A percentile compares a stretch with the other conserved stretches of the same genome.
These are phyloP conservation scores for Heliangelus exortis DNA, from an alignment of 2,797 vertebrate species.

Conservation along the genomic window DNA sequence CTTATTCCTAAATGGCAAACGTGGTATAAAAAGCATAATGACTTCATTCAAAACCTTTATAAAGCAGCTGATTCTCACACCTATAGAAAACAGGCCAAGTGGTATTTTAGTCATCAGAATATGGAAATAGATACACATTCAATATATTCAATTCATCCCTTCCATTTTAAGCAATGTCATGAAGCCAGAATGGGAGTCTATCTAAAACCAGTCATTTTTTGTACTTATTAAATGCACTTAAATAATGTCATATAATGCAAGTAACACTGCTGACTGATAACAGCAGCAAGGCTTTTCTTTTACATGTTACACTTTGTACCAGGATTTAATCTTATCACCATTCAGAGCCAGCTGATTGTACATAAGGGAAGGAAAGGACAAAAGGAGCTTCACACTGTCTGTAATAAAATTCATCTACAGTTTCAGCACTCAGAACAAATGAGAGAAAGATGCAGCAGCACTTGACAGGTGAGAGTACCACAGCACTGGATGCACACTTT, in stretches of 20 bases:
- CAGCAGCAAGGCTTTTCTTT: background rate
- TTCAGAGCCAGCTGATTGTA: background rate
- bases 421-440: background rate
- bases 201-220: background rate
- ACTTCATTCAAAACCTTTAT: constrained; percentile 61
- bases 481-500: background rate
- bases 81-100: constrained; percentile 47
- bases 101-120: constrained; percentile 51
- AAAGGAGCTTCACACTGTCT: background rate
- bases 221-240: background rate
- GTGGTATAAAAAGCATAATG: constrained; percentile 59
- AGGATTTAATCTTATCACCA: background rate
- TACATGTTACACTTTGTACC: background rate
- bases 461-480: background rate
- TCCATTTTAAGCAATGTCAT: background rate
- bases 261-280: background rate
- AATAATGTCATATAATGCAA: background rate
- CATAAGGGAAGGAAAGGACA: background rate
- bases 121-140: constrained; percentile 33
- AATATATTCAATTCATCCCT: background rate
- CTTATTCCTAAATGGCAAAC: constrained; percentile 69
- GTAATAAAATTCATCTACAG: background rate
- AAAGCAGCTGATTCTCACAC: constrained; percentile 58
- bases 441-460: background rate
- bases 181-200: background rate